Base-by-base conservation (phyloP, 2,797 vertebrate genomes). In the Erpetoichthys calabaricus region DNA sequence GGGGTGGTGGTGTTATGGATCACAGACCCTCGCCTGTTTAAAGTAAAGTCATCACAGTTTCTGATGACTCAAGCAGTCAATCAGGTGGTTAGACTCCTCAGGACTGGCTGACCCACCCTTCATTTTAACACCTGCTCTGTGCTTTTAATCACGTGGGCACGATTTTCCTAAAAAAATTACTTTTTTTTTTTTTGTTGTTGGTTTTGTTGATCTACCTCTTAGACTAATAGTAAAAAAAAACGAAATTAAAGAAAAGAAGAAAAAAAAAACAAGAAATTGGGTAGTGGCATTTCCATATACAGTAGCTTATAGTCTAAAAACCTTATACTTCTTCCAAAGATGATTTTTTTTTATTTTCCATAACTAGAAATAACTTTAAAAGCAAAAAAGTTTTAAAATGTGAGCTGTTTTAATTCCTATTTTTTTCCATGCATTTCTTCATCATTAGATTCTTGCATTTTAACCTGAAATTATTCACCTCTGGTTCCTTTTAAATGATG, bases 181-280 rank as follows among this genome's bases (percentile, higher is more conserved):
- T 56, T 4, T 80, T 77, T 66, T 79, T 76, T 70, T 69, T 90
- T 91, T 88, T 85, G 84, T 91, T 91, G 85, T 79, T 76, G 70
- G 68, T 90, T 91, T 88, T 85, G 84, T 91, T 91, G 85, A 93
- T 92, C 91, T 94, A 94, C 91, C 91, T 94, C 92, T 92, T 91
- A 88, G 86, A 66, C 70, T 77, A 77, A 44, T 75, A 75, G 82
- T 80, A 77, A 85, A 80, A 82, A 77, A 77, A 71, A 76, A 75
- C 45, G 65, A 65, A 64, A 68, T 63, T 64, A 70, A 72, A 68
- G 65, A 80, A 84, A 77, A 77, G 65, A 75, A 65, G 60, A 64
- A 67, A 75, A 78, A 80, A 59, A 60, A 78, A 70, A 73, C 67
- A 69, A 67, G 71, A 74, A 70, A 76, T 79, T 89, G 89, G 87